Percentiles rank a stretch among this genome's conserved stretches.
phyloP scores from a whole-genome alignment of 2,888 invertebrate species.

The Chouioia cunea region DNA sequence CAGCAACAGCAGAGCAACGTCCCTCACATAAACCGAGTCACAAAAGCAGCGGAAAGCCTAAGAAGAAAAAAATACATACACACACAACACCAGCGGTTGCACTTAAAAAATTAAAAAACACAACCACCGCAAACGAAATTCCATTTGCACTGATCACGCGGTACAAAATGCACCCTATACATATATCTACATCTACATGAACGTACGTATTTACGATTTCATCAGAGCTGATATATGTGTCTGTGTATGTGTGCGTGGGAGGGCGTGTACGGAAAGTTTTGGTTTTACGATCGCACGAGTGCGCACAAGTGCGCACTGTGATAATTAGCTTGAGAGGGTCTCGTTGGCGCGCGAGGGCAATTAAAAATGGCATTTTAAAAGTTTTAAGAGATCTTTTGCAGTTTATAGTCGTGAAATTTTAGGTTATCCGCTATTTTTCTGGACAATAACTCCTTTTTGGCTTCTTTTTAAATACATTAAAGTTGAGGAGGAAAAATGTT shows the following conservation, averaged over 20 bases:
- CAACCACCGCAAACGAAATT: conserved; percentile 2
- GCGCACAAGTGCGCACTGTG: background rate
- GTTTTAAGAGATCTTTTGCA: too few species aligned
- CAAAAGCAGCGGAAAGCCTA: background rate
- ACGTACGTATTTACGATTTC: too few species aligned
- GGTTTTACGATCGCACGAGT: conserved; percentile 6
- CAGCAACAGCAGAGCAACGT: background rate
- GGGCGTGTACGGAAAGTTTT: background rate
- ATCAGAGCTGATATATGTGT: background rate
- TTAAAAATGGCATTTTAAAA: too few species aligned
- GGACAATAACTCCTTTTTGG: too few species aligned
- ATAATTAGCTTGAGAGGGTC: conserved; percentile 18
- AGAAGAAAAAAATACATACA: background rate
- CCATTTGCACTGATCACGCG: background rate
- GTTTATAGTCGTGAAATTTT: too few species aligned
- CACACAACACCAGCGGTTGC: background rate
- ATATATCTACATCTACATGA: too few species aligned
- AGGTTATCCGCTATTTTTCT: too few species aligned
- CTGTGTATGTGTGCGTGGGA: conserved; percentile 6
- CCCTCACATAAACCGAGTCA: background rate
- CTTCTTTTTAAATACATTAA: too few species aligned
- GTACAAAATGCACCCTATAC: too few species aligned
- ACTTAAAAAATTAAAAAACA: conserved; percentile 18
- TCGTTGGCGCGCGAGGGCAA: background rate
- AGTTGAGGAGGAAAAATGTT: too few species aligned